Percentiles rank a stretch among this genome's conserved stretches.
Conservation (phyloP, 2,113 vertebrate species). For the Forbesichthys agassizii region DNA sequence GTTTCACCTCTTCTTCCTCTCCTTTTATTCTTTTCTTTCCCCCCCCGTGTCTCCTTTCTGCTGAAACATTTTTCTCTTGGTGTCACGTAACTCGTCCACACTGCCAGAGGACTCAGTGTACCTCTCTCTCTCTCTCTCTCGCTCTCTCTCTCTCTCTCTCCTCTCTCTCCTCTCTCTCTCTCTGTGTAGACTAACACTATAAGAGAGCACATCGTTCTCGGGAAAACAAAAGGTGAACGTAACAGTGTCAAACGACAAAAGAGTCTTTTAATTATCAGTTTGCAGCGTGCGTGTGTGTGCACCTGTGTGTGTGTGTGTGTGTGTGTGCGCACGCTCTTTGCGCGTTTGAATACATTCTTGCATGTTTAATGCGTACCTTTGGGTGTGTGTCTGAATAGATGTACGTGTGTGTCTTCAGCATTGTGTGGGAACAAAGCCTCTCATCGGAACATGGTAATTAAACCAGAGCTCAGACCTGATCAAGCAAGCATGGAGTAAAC, state of each 20-base stretch:
- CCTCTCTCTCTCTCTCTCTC: conserved; percentile 27
- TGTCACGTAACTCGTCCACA: conserved; percentile 36
- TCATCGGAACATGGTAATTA: conserved; percentile 34
- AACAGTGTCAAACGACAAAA: conserved; percentile 16
- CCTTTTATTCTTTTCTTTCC: conserved; percentile 44
- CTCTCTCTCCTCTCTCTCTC: background rate
- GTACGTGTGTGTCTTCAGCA: conserved; percentile 10
- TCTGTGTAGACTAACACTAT: background rate
- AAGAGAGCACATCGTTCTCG: conserved; percentile 25
- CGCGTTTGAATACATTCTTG: background rate
- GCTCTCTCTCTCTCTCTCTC: conserved; percentile 5
- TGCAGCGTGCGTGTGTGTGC: conserved; percentile 5
- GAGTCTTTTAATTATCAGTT: conserved; percentile 43
- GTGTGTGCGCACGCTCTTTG: background rate
- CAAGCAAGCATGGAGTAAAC: background rate
- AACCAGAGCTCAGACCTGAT: background rate
- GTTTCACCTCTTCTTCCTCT: conserved; percentile 45
- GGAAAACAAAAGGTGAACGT: conserved; percentile 22
- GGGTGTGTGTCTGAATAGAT: no score
- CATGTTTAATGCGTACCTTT: no score
- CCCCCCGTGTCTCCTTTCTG: background rate
- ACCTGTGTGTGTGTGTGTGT: background rate
- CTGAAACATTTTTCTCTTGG: conserved; percentile 21
- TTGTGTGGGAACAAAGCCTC: conserved; percentile 22
- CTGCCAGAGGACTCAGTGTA: conserved; percentile 16